Conservation (phyloP, 2,113 vertebrate species). For the Malurus elegans region DNA sequence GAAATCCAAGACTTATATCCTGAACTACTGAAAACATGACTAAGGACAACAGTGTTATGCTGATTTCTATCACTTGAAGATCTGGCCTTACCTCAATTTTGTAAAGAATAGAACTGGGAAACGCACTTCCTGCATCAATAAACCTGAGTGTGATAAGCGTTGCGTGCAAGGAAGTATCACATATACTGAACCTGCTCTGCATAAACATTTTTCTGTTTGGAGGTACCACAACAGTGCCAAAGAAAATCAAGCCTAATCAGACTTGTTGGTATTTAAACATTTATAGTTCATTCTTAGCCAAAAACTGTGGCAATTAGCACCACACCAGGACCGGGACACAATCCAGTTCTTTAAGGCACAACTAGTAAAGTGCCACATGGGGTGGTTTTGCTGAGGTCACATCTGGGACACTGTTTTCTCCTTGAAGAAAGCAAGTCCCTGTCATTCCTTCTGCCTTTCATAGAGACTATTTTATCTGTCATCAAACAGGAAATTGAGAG, state of each 20-base stretch:
- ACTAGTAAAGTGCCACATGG: neutral
- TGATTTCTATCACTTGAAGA: neutral
- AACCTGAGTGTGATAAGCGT: constrained; percentile 10
- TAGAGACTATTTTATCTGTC: neutral
- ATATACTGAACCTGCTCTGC: constrained; percentile 30
- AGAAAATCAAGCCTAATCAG: constrained; percentile 48
- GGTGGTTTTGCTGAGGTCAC: neutral
- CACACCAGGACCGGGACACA: neutral
- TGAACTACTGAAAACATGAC: constrained; percentile 4
- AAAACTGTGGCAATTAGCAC: constrained; percentile 33
- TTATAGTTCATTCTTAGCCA: constrained; percentile 42
- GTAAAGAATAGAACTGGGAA: constrained; percentile 35
- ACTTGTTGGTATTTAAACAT: constrained; percentile 39
- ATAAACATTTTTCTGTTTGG: constrained; percentile 53
- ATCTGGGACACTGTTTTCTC: neutral
- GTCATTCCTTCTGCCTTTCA: neutral
- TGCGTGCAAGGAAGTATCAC: constrained; percentile 13
- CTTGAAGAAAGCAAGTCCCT: neutral
- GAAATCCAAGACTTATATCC: neutral
- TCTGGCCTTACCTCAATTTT: neutral
- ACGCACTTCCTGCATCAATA: constrained; percentile 26
- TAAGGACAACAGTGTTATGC: neutral
- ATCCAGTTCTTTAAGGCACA: constrained; percentile 40
- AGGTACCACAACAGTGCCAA: constrained; percentile 23
- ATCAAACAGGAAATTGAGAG: neutral